Evolutionary conservation across 2,888 invertebrate species (phyloP), one percentile per base, ranked within the genome.

Genomic region (Molanna angustata): DNA sequence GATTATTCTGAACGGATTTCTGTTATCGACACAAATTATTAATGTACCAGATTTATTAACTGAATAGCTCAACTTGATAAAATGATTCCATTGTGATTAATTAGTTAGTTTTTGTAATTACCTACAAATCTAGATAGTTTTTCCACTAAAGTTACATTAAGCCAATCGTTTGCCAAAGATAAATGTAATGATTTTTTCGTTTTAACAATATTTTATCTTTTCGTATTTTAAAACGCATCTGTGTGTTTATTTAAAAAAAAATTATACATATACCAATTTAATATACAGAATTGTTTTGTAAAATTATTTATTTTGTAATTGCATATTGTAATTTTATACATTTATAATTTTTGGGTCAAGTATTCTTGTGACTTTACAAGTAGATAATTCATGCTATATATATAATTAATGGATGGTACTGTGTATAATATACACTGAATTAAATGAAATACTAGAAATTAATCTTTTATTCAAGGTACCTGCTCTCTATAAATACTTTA

Each of bases 141-240:
- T 39, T 33, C 42, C 17, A 27, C 32, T 42, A 42, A 46, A 52
- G 41, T 53, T 53, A 53, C 45, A 39, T 20, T 51, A 50, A 54
- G 58, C 54, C 58, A 55, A 52, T 54, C 42, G 49, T 57, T 52
- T 58, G 55, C 58, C 58, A 58, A 58, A 58, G 58, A 58, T 57
- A 56, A 47, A 45, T 33, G 14, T 52, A 32, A 56, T 56, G 41
- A 39, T 31, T 11, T 40, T 50, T 54, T 16, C n/a, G 14, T 21
- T 20, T 48, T 33, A 53, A 49, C 48, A 45, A 32, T 19, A 22
- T 9, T 16, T 31, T 37, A 19, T 48, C 31, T 40, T 22, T 14
- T 31, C 13, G 14, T 40, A 18, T 48, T 40, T 37, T 19, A 17
- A 33, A 18, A 18, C 19, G 27, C 22, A 47, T 27, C 4, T 27